These are phyloP conservation scores for Pelecanoides urinatrix DNA, from an alignment of 2,113 vertebrate species.

Conservation along the genomic window DNA sequence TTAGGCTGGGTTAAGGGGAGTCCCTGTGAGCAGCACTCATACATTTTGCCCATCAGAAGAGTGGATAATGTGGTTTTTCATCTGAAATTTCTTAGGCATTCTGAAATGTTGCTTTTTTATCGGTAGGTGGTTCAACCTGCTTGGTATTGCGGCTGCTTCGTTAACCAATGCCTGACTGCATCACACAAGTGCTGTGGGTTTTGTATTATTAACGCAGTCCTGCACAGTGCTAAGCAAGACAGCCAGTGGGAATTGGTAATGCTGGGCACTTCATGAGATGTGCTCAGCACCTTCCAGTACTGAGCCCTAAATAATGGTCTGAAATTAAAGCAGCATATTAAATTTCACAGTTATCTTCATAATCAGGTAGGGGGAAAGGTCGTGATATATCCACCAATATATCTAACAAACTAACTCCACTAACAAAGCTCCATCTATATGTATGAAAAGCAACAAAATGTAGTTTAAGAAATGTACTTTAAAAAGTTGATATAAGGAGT, in stretches of 20 bases:
- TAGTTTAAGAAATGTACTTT: conserved; percentile 4
- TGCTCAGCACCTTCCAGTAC: not conserved
- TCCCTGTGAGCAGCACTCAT: not conserved
- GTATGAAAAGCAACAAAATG: conserved; percentile 17
- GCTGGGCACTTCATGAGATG: not conserved
- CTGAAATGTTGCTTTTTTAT: not conserved
- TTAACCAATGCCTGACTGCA: not conserved
- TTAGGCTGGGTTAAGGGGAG: not conserved
- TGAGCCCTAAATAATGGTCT: not conserved
- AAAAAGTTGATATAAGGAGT: conserved; percentile 3
- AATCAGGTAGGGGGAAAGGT: not conserved
- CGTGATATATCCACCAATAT: not conserved
- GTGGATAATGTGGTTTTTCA: not conserved
- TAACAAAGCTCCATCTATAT: not conserved
- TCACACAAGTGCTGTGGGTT: not conserved
- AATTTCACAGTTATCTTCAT: conserved; percentile 21
- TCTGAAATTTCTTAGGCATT: not conserved
- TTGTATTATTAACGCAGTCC: not conserved
- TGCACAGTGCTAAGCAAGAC: rapidly evolving
- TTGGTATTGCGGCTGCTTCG: not conserved
- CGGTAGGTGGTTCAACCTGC: not conserved
- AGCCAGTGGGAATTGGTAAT: not conserved
- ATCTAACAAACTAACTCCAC: too few relatives aligned
- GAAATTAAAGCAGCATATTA: conserved; percentile 15
- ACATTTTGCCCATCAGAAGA: not conserved